Base-by-base conservation (phyloP, 1,140 invertebrate genomes). In the Drosophila funebris region DNA sequence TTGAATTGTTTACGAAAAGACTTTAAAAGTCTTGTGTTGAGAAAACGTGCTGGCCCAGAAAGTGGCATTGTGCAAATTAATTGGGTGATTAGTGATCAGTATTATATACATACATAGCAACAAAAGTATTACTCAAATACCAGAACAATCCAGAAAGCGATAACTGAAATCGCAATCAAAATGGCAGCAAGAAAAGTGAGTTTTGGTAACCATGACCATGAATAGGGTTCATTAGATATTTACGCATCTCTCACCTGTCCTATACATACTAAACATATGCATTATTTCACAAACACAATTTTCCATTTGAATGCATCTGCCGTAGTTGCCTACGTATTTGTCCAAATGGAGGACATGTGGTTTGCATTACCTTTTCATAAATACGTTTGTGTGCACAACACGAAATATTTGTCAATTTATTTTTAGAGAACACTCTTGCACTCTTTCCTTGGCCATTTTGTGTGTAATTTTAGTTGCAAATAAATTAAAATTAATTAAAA, bases 401-500 rank as follows among this genome's bases (percentile, higher is more conserved):
- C 44, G 48, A 81, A 87, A 74, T 80, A 81, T 78, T 76, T 88
- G 83, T 66, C 75, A 83, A 79, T 70, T 88, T 87, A 87, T 87
- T 87, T 87, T 73, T 87, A 87, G 82, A 66, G 62, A 44, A 13
- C 31, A 31, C 48, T 41, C 53, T 33, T n/a, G n/a, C n/a, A 44
- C 31, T 54, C 79, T 76, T 69, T 62, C 43, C 46, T 62, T 50
- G 54, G 39, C 20, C 24, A 16, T 66, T 73, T 44, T 58, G 60
- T 78, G 77, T 87, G 75, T 76, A 70, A 78, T 70, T 80, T 82
- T 88, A 88, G 83, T 88, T 79, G 68, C 73, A 76, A 76, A 88
- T 88, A 88, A 88, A 88, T 88, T 88, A 58, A 73, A 88, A 79
- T 83, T 88, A 88, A 88, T 88, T 88, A 79, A 88, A 88, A 76